Base-by-base conservation (phyloP, 2,113 vertebrate genomes). In the Herpailurus yagouaroundi region DNA sequence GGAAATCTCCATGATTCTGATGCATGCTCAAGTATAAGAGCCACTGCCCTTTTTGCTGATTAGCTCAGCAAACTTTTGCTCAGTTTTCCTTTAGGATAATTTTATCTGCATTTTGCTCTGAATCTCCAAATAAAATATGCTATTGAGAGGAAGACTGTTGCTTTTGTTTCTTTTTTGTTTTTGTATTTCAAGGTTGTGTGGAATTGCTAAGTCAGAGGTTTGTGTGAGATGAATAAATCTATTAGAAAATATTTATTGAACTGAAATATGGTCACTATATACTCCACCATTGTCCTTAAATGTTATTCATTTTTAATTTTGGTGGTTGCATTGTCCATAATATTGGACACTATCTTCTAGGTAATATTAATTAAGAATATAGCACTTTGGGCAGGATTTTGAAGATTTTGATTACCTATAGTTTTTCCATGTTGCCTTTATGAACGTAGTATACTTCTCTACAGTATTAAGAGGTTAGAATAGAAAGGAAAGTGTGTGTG, bases 161-260 rank as follows among this genome's bases (percentile, higher is more conserved):
- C 6, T 83, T 92, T 74, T 86, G 41, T 63, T 57, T 64, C 14
- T 36, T n/a, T 89, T 84, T 86, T 66, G 29, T 77, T 82, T 94
- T 96, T 91, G 19, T 92, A 64, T 73, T 68, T 95, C 68, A 95
- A 73, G 33, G 71, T 77, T 91, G 52, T 33, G 7, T 88, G 74
- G n/a, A 86, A 95, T 94, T 82, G 48, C 41, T 93, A 92, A 87
- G 33, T 77, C 33, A 92, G 33, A 95, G 33, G 18, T 88, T 79
- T 41, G 45, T 50, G 16, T 90, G 68, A 92, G 90, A 92, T 57
- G 9, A 95, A 92, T 89, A 89, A 82, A 60, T 80, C 3, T 15
- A 38, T 71, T 83, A 91, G 45, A 10, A 93, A 95, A 87, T 68
- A 77, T 69, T 94, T 89, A 74, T 33, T 95, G 64, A 94, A 87